phyloP scores from a whole-genome alignment of 2,888 invertebrate genomes.

The Zaprionus lineosus region DNA sequence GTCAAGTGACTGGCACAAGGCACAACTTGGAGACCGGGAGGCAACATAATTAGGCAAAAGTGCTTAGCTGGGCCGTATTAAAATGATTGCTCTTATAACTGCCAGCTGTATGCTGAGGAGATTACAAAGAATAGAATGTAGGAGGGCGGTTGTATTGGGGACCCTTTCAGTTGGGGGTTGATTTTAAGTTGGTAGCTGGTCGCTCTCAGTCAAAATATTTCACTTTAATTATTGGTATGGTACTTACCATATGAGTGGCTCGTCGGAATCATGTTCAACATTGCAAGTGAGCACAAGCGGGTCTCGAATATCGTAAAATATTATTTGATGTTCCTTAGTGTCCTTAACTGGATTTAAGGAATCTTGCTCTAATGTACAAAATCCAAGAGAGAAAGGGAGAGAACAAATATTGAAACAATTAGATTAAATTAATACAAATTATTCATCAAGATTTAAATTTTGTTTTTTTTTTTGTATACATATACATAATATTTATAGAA shows the following conservation, averaged over 20 bases:
- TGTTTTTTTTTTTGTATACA: too few relatives aligned
- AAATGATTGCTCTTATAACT: constrained; percentile 75
- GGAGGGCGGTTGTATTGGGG: constrained; percentile 1
- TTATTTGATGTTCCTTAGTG: constrained; percentile 75
- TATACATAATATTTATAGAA: too few relatives aligned
- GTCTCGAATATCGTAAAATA: constrained; percentile 80
- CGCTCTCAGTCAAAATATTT: too few relatives aligned
- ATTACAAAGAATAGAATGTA: too few relatives aligned
- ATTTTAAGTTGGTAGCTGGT: too few relatives aligned
- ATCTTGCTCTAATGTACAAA: constrained; percentile 70
- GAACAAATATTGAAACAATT: constrained; percentile 15
- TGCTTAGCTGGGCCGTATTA: constrained; percentile 74
- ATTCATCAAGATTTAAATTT: constrained; percentile 2
- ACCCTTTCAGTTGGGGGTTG: too few relatives aligned
- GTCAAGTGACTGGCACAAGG: constrained; percentile 33
- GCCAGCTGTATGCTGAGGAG: constrained; percentile 55
- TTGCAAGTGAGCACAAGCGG: constrained; percentile 82
- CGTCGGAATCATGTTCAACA: constrained; percentile 59
- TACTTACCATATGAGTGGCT: constrained; percentile 64
- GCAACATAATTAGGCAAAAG: constrained; percentile 75
- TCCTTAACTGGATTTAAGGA: constrained; percentile 82
- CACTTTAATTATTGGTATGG: too few relatives aligned
- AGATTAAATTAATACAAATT: constrained; percentile 35
- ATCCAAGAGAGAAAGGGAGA: constrained; percentile 32
- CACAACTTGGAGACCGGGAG: background rate